Percentiles rank a stretch among this genome's conserved stretches.
Conservation (phyloP, 2,888 invertebrate species). For the Phyllotreta cruciferae region DNA sequence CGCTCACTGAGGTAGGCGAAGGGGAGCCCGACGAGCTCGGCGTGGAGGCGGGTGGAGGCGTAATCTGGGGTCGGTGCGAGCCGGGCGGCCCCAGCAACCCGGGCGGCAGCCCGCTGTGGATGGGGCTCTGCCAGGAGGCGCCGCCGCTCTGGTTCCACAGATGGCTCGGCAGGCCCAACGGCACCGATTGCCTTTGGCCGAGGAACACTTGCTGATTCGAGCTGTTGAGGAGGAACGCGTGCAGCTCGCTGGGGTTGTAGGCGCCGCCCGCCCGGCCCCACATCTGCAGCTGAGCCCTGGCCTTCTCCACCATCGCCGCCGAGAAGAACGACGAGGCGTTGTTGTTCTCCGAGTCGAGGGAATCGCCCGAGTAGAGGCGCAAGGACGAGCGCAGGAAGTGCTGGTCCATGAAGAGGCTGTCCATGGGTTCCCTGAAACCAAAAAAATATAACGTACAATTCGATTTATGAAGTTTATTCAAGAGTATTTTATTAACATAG, state of each 20-base stretch:
- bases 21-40: conserved; percentile 71
- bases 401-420: conserved; percentile 79
- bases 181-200: conserved; percentile 54
- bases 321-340: conserved; percentile 61
- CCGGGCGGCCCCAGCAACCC: conserved; percentile 58
- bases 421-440: conserved; percentile 74
- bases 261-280: conserved; percentile 64
- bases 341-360: conserved; percentile 62
- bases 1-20: conserved; percentile 58
- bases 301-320: conserved; percentile 67
- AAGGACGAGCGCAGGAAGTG: conserved; percentile 71
- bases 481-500: neutral
- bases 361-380: conserved; percentile 67
- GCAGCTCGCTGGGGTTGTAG: conserved; percentile 62
- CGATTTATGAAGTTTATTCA: neutral
- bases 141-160: conserved; percentile 59
- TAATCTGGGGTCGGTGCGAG: conserved; percentile 56
- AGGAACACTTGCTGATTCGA: conserved; percentile 56
- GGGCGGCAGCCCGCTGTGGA: conserved; percentile 58
- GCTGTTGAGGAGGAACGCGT: conserved; percentile 57
- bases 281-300: conserved; percentile 62
- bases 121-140: conserved; percentile 54
- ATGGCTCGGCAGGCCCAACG: conserved; percentile 59
- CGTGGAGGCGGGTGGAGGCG: conserved; percentile 60
- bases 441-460: too few species aligned